These are phyloP conservation scores for Halyomorpha halys DNA, from an alignment of 1,140 invertebrate genomes.

Conservation along the genomic window DNA sequence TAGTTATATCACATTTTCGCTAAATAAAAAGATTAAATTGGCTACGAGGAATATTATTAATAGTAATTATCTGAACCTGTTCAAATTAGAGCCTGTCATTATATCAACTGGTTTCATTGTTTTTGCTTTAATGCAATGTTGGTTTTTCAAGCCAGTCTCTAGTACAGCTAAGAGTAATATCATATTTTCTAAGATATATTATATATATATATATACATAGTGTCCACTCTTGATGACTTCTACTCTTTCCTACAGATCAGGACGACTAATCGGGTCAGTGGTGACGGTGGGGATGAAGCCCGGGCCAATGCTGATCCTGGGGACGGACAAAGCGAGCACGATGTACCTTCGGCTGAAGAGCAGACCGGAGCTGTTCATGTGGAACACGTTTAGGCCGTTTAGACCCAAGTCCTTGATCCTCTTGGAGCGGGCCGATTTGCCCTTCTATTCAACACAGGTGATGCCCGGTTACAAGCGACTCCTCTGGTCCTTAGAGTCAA, in stretches of 20 bases:
- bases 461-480: constrained; percentile 43
- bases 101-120: no score
- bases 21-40: no score
- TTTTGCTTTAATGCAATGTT: no score
- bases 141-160: no score
- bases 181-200: no score
- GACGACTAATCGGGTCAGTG: constrained; percentile 17
- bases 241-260: background rate
- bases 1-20: no score
- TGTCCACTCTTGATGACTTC: no score
- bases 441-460: constrained; percentile 46
- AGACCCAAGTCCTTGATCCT: constrained; percentile 42
- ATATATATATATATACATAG: no score
- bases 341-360: constrained; percentile 28
- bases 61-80: no score
- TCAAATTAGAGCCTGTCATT: no score
- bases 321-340: constrained; percentile 22
- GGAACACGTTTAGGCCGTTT: constrained; percentile 47
- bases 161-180: no score
- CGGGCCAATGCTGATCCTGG: constrained; percentile 27
- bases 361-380: constrained; percentile 30
- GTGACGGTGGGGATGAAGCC: constrained; percentile 27
- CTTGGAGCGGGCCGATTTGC: constrained; percentile 42
- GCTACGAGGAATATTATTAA: no score
- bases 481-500: constrained; percentile 52